phyloP scores from a whole-genome alignment of 2,888 invertebrate species.

The Vandiemenella viatica region DNA sequence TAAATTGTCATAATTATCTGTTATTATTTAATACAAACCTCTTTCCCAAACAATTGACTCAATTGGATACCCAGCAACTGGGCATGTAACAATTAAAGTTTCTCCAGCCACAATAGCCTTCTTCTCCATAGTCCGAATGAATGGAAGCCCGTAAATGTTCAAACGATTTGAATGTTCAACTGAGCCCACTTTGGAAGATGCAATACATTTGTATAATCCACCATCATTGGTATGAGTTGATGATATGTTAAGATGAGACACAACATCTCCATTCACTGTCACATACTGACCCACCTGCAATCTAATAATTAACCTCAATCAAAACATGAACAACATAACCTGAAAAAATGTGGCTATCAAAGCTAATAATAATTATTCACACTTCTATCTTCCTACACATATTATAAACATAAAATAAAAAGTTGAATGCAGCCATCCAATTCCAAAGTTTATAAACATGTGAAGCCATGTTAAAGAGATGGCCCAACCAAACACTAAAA shows the following conservation, averaged over 20 bases:
- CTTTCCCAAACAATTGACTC: slow-evolving; percentile 91
- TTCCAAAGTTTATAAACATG: no score
- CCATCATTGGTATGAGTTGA: slow-evolving; percentile 84
- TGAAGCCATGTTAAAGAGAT: no score
- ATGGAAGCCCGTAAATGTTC: slow-evolving; percentile 80
- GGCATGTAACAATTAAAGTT: slow-evolving; percentile 76
- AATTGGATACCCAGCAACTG: slow-evolving; percentile 89
- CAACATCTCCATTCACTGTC: slow-evolving; percentile 50
- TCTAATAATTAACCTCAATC: slow-evolving; percentile 5
- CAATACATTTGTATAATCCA: slow-evolving; percentile 78
- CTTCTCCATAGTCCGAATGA: slow-evolving; percentile 83
- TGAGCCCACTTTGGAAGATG: slow-evolving; percentile 57
- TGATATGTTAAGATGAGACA: slow-evolving; percentile 80
- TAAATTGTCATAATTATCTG: no score
- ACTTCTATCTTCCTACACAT: no score
- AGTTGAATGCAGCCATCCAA: no score
- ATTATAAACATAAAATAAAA: no score
- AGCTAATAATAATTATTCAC: no score
- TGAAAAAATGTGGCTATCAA: no score
- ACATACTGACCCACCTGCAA: slow-evolving; percentile 28
- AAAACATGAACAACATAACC: no score
- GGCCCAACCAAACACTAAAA: no score
- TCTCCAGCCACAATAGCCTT: slow-evolving; percentile 86
- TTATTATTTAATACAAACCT: no score
- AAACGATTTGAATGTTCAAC: slow-evolving; percentile 73